Percentiles rank a stretch among this genome's conserved stretches.
phyloP scores from a whole-genome alignment of 30 jellyfish, hydroid and myxozoan species.

The Turritopsis dohrnii region DNA sequence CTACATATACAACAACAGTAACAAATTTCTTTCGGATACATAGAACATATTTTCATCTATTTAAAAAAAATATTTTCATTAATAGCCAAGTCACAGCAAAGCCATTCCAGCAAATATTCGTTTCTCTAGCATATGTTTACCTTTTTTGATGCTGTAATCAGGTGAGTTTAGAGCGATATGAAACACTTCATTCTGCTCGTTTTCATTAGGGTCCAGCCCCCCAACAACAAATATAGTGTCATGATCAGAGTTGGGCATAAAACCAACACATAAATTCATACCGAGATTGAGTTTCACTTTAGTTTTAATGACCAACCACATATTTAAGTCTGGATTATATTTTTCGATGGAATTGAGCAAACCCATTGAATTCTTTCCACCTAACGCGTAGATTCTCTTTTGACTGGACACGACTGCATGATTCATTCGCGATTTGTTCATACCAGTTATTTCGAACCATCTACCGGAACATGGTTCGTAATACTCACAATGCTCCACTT shows the following conservation, averaged over 20 bases:
- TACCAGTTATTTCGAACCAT: slow-evolving; percentile 69
- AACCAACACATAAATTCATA: slow-evolving; percentile 41
- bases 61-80: too few relatives aligned
- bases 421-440: slow-evolving; percentile 82
- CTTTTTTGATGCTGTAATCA: slow-evolving; percentile 34
- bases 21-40: too few relatives aligned
- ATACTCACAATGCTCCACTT: slow-evolving; percentile 71
- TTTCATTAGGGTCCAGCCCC: slow-evolving; percentile 40
- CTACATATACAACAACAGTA: not conserved
- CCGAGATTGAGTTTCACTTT: slow-evolving; percentile 44
- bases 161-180: slow-evolving; percentile 48
- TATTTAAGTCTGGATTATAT: slow-evolving; percentile 70
- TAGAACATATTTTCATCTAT: too few relatives aligned
- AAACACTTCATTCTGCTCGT: slow-evolving; percentile 45
- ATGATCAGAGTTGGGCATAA: slow-evolving; percentile 30
- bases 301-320: slow-evolving; percentile 81
- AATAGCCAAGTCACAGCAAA: not conserved
- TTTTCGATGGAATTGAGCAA: slow-evolving; percentile 64
- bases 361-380: slow-evolving; percentile 73
- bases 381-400: slow-evolving; percentile 72
- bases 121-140: slow-evolving; percentile 35
- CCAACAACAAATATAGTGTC: slow-evolving; percentile 54
- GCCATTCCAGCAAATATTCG: slow-evolving; percentile 54
- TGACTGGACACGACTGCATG: slow-evolving; percentile 63
- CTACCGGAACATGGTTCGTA: slow-evolving; percentile 51